A percentile compares a stretch with the other conserved stretches of the same genome.
Evolutionary conservation across 2,113 vertebrate species (phyloP).

Genomic region (Thymallus thymallus): DNA sequence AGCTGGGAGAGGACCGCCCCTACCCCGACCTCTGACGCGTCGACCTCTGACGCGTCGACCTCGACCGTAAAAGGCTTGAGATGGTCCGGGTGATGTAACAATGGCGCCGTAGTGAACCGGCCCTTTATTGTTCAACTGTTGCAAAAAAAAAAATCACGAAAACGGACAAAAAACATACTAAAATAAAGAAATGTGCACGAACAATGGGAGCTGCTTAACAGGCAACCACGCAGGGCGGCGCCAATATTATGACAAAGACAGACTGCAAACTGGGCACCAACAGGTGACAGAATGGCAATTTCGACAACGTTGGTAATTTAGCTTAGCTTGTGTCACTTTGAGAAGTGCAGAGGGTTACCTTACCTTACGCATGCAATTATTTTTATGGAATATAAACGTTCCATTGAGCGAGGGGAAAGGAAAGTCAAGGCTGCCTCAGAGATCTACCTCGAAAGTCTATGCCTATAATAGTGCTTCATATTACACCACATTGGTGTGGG

Average conservation of each 20-base stretch:
- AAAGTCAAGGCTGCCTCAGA: constrained; percentile 2
- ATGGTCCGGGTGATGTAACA: too few relatives aligned
- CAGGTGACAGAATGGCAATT: constrained; percentile 53
- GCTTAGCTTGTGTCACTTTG: constrained; percentile 43
- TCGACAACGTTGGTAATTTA: constrained; percentile 40
- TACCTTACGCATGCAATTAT: constrained; percentile 9
- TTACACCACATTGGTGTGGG: background rate
- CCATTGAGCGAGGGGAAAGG: background rate
- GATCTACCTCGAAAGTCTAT: background rate
- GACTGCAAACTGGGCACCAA: constrained; percentile 52
- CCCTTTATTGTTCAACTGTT: too few relatives aligned
- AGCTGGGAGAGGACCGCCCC: too few relatives aligned
- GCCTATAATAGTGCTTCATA: background rate
- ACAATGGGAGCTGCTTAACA: too few relatives aligned
- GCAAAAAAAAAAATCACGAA: too few relatives aligned
- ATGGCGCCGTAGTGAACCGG: too few relatives aligned
- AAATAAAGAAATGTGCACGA: too few relatives aligned
- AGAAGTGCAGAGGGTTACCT: constrained; percentile 4
- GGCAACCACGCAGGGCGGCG: too few relatives aligned
- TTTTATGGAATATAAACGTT: constrained; percentile 16
- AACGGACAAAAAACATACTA: too few relatives aligned
- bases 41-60: too few relatives aligned
- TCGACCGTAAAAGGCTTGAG: too few relatives aligned
- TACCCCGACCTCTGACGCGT: too few relatives aligned
- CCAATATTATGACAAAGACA: constrained; percentile 33